Base-by-base conservation (phyloP, 2,797 vertebrate species). In the Bradypodion pumilum region DNA sequence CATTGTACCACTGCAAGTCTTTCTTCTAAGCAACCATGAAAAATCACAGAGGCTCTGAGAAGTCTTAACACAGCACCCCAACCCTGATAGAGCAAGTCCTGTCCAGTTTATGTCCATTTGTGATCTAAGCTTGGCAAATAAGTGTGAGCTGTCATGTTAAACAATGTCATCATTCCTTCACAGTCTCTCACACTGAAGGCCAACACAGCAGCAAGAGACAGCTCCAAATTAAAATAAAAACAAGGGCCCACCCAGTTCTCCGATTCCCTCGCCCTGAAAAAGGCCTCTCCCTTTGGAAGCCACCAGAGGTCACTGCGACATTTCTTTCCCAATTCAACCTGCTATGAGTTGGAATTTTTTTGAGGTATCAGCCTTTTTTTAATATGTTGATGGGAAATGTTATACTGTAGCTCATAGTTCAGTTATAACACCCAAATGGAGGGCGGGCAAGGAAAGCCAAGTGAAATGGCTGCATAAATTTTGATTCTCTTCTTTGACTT, bases 291-390 rank as follows among this genome's bases (percentile, higher is more conserved):
- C 82, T 74, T 23, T 77, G 66, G 74, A 91, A 86, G 83, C 95
- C 95, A 91, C 93, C 93, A 94, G 95, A 89, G 95, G 95, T 94
- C 94, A 94, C 88, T 95, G 87, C 88, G 89, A 90, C 91, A 91
- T 91, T 85, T 80, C 87, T 84, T 83, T 86, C 80, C 88, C 74
- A 74, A 74, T 65, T 60, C 29, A n/a, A 15, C 52, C 78, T 66
- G 77, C 74, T n/a, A 56, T 77, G 82, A 70, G 85, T 84, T 49
- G 42, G 76, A 72, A 72, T 60, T 27, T 75, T 27, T 7, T 42
- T n/a, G 65, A 60, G 21, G 72, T 74, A 52, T 83, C 42, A 40
- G 25, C 62, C 60, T 52, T 82, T 32, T 32, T 83, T 78, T 78
- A 62, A 8, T 80, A 69, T 4, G 82, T 42, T 86, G 81, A 8